phyloP scores from a whole-genome alignment of 2,797 vertebrate genomes.

The Malacoctenus gilli region DNA sequence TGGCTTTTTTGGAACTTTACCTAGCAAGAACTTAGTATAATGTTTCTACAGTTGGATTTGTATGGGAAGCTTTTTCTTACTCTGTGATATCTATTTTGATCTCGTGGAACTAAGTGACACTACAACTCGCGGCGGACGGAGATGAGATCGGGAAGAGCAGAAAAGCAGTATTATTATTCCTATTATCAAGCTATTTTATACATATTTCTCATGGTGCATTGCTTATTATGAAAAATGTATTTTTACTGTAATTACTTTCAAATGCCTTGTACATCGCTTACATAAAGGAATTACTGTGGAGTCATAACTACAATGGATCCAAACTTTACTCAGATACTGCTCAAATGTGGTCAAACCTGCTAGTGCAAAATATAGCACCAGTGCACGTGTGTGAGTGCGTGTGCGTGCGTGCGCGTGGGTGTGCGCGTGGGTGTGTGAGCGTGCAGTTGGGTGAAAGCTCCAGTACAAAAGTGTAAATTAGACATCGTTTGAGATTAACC shows the following conservation, averaged over 20 bases:
- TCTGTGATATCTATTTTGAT: conserved; percentile 80
- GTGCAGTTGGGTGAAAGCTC: conserved; percentile 28
- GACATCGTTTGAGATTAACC: conserved; percentile 65
- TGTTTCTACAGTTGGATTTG: conserved; percentile 84
- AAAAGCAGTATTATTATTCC: conserved; percentile 66
- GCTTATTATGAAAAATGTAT: conserved; percentile 77
- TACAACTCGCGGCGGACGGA: conserved; percentile 55
- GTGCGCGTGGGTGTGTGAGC: conserved; percentile 9
- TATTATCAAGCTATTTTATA: conserved; percentile 80
- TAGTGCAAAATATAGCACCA: conserved; percentile 57
- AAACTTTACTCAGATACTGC: conserved; percentile 47
- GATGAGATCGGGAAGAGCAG: conserved; percentile 63
- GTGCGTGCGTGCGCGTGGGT: conserved; percentile 7
- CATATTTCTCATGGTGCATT: conserved; percentile 78
- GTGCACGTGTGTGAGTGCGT: conserved; percentile 12
- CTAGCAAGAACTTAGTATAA: conserved; percentile 80
- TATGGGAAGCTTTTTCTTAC: conserved; percentile 83
- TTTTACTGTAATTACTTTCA: conserved; percentile 78
- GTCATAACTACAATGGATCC: conserved; percentile 49
- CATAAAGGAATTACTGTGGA: conserved; percentile 64
- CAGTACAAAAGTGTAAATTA: conserved; percentile 75
- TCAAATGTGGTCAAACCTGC: conserved; percentile 56
- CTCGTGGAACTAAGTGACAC: conserved; percentile 72
- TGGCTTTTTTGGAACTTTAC: conserved; percentile 79
- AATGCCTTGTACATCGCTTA: conserved; percentile 73